Conservation (phyloP, 2,113 vertebrate species). For the Charina bottae region DNA sequence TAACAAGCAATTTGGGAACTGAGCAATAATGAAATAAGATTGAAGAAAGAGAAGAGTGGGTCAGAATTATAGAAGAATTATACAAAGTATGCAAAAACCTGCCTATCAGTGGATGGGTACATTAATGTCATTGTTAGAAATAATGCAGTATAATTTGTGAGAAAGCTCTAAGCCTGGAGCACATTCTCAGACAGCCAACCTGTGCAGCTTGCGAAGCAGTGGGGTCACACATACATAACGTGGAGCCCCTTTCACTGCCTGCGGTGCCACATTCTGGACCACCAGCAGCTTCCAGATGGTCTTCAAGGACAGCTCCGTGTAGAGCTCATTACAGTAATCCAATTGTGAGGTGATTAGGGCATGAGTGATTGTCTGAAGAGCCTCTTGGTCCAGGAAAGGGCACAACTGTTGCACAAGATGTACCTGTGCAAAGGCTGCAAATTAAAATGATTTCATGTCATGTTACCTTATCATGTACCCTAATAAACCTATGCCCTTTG, state of each 20-base stretch:
- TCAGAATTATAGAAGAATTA: constrained; percentile 5
- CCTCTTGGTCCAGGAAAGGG: too few relatives aligned
- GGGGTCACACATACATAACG: too few relatives aligned
- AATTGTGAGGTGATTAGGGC: too few relatives aligned
- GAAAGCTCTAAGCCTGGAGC: not conserved
- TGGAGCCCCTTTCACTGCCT: too few relatives aligned
- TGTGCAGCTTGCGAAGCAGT: not conserved
- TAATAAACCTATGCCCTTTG: constrained; percentile 18
- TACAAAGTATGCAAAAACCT: not conserved
- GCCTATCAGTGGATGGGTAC: not conserved
- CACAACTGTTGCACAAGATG: too few relatives aligned
- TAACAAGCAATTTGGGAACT: constrained; percentile 4
- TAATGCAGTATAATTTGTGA: constrained; percentile 1
- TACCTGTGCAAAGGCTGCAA: too few relatives aligned
- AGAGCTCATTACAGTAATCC: too few relatives aligned
- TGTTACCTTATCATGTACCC: constrained; percentile 36
- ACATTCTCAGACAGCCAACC: not conserved
- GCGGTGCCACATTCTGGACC: too few relatives aligned
- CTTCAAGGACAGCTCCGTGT: too few relatives aligned
- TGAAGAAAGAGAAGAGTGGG: constrained; percentile 2
- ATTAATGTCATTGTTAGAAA: constrained; percentile 15
- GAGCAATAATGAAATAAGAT: constrained; percentile 27
- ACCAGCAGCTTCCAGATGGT: too few relatives aligned
- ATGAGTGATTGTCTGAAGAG: too few relatives aligned
- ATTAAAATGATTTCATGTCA: constrained; percentile 54